Evolutionary conservation across 2,888 invertebrate species (phyloP), one percentile per base, ranked within the genome.

Genomic region (Morpho deidamia): DNA sequence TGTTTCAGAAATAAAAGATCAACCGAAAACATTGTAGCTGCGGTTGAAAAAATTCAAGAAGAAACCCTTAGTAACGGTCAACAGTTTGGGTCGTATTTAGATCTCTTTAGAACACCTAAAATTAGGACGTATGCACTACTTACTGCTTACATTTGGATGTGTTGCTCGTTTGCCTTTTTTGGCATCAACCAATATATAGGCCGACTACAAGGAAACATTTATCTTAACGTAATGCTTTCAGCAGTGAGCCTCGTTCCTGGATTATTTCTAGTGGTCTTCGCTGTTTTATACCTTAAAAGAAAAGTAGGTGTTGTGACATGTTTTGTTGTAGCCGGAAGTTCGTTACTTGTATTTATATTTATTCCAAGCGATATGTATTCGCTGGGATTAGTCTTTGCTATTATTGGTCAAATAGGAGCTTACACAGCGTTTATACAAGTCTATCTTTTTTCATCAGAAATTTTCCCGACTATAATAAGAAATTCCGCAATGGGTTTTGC

Each of bases 141-240:
- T 45, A 92, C 93, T 65, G 92, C 92, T 56, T 92, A 93, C 57
- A 92, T 94, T 63, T 96, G 96, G 97, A 83, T 94, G 58, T 94
- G 94, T 7, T 94, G 95, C 53, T 94, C 96, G 7, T 91, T 96
- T 74, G 94, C 95, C 46, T 95, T 95, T 77, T 97, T 95, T 67
- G 96, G 96, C 0, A 90, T 96, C 39, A 94, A 95, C 14, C 95
- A 96, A 70, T 96, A 94, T 72, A 93, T 95, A 47, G 94, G 94
- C 0, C 92, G 94, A 57, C 83, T 95, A 11, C 93, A 93, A 51
- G 96, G 96, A 3, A 91, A 96, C 69, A 91, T 96, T 49, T 97
- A 96, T 71, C 60, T 95, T 2, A 97, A 96, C 71, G 95, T 96
- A 41, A 92, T 95, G 48, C 76, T 96, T 7, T 94, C 95, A 10